Conservation (phyloP, 2,797 vertebrate genomes). For the Sebastolobus alascanus region DNA sequence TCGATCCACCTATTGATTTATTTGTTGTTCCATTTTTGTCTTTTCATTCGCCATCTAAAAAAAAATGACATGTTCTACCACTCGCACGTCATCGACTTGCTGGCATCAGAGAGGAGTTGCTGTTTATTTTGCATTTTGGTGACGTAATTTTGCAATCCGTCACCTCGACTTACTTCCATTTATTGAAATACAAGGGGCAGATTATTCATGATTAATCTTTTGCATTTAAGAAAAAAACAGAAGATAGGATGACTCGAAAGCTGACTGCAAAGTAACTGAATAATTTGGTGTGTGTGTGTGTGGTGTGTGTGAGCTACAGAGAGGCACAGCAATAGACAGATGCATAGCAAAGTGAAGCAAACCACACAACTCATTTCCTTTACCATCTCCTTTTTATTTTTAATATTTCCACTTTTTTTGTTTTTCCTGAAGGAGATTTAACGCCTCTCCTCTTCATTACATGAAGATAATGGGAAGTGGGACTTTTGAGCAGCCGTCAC, state of each 20-base stretch:
- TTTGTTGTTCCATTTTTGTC: conserved; percentile 45
- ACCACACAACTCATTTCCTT: conserved; percentile 71
- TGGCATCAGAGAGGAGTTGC: conserved; percentile 54
- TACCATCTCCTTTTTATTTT: conserved; percentile 52
- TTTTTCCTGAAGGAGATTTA: conserved; percentile 71
- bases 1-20: conserved; percentile 62
- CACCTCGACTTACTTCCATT: conserved; percentile 28
- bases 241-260: conserved; percentile 20
- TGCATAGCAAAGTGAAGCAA: conserved; percentile 68
- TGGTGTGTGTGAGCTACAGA: conserved; percentile 45
- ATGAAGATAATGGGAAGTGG: conserved; percentile 76
- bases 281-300: conserved; percentile 43
- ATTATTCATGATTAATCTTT: conserved; percentile 45
- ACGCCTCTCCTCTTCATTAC: conserved; percentile 66
- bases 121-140: conserved; percentile 44
- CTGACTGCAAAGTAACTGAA: conserved; percentile 54
- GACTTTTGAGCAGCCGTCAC: conserved; percentile 68
- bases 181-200: conserved; percentile 7
- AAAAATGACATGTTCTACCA: conserved; percentile 42
- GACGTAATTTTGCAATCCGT: conserved; percentile 42
- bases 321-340: conserved; percentile 60
- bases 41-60: conserved; percentile 38
- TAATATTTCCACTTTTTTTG: conserved; percentile 57
- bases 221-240: conserved; percentile 29
- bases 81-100: conserved; percentile 45